These are phyloP conservation scores for Macropus fuliginosus DNA, from an alignment of 2,797 vertebrate species.

Conservation along the genomic window DNA sequence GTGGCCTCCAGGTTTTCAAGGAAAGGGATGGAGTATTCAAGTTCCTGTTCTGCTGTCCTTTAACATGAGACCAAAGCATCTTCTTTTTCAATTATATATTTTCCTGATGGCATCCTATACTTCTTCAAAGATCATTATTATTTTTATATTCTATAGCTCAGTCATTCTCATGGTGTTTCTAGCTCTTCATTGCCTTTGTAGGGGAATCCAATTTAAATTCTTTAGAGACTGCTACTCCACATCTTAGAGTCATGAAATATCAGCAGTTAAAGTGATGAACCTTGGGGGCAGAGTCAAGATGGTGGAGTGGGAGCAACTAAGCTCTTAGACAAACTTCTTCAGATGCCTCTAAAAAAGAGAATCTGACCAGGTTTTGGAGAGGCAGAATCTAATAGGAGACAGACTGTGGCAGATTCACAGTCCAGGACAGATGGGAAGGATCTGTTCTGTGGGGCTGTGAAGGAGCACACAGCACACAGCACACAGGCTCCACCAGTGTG, in stretches of 20 bases:
- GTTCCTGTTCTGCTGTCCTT: neutral
- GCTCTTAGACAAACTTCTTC: too few species aligned
- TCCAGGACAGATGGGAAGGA: too few species aligned
- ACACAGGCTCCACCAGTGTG: too few species aligned
- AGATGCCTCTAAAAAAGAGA: too few species aligned
- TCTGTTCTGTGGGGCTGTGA: too few species aligned
- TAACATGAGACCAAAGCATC: neutral
- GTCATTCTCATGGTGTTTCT: neutral
- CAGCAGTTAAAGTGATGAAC: neutral
- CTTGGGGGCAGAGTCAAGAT: neutral
- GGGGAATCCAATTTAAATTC: neutral
- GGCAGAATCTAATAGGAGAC: too few species aligned
- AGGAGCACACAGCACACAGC: too few species aligned
- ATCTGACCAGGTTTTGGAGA: too few species aligned
- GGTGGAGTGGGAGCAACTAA: too few species aligned
- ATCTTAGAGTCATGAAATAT: neutral
- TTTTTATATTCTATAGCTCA: neutral
- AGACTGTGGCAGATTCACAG: too few species aligned
- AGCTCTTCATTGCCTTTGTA: neutral
- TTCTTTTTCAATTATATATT: neutral
- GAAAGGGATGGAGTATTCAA: neutral
- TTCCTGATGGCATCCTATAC: neutral
- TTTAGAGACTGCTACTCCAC: neutral
- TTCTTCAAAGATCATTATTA: neutral
- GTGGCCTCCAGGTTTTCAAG: neutral